Conservation (phyloP, 2,888 invertebrate species). For the Stramonita haemastoma region DNA sequence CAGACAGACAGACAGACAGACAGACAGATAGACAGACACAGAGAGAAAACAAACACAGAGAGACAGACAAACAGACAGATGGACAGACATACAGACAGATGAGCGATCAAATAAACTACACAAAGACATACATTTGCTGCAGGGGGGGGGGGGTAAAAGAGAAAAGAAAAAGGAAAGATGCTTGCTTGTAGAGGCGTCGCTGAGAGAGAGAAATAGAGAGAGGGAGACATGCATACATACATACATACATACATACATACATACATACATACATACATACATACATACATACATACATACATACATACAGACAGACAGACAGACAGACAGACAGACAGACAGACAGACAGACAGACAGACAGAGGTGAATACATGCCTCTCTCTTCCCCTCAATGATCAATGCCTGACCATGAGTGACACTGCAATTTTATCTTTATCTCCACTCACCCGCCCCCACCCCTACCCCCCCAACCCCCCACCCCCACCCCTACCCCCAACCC, state of each 20-base stretch:
- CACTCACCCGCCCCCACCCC: neutral
- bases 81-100: too few relatives aligned
- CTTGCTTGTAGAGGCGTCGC: neutral
- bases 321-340: neutral
- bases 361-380: neutral
- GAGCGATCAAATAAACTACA: too few relatives aligned
- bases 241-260: neutral
- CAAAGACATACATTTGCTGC: too few relatives aligned
- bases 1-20: too few relatives aligned
- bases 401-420: neutral
- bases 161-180: neutral
- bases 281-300: neutral
- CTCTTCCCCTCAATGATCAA: neutral
- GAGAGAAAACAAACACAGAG: too few relatives aligned
- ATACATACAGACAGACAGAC: neutral
- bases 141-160: neutral
- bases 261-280: neutral
- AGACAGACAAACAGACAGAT: too few relatives aligned
- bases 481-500: neutral
- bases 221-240: neutral
- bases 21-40: too few relatives aligned
- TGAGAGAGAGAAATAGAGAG: neutral
- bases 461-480: neutral
- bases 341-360: neutral
- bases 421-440: slow-evolving; percentile 8